A percentile compares a stretch with the other conserved stretches of the same genome.
Conservation (phyloP, 2,113 vertebrate species). For the Mormyrus iriodes region DNA sequence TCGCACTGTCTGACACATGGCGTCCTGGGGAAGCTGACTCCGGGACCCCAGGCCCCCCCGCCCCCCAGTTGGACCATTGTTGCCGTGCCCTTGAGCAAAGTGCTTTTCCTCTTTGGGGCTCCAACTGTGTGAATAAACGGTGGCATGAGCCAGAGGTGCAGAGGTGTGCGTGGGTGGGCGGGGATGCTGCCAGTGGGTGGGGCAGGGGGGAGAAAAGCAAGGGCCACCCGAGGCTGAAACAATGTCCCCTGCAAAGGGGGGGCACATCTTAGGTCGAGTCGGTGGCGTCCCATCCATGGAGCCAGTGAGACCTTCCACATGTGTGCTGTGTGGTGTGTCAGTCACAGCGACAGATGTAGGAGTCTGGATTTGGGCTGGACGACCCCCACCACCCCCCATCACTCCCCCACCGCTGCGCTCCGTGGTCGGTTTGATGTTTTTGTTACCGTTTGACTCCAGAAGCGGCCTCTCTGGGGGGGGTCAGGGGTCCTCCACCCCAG, state of each 20-base stretch:
- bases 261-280: background rate
- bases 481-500: conserved; percentile 43
- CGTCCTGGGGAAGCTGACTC: background rate
- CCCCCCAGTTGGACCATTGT: background rate
- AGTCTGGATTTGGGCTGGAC: conserved; percentile 12
- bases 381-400: background rate
- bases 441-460: conserved; percentile 45
- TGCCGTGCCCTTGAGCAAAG: background rate
- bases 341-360: conserved; percentile 6
- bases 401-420: conserved; percentile 32
- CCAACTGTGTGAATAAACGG: background rate
- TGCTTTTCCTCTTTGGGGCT: background rate
- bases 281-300: background rate
- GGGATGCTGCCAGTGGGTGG: background rate
- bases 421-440: conserved; percentile 47
- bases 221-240: background rate
- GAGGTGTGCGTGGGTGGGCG: background rate
- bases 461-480: conserved; percentile 46
- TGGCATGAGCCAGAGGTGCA: background rate
- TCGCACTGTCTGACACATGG: background rate
- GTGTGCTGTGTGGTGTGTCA: background rate
- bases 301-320: background rate
- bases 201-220: background rate
- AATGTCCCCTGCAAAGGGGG: background rate
- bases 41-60: background rate